Evolutionary conservation across 2,113 vertebrate genomes (phyloP).

Genomic region (Phocoena phocoena): DNA sequence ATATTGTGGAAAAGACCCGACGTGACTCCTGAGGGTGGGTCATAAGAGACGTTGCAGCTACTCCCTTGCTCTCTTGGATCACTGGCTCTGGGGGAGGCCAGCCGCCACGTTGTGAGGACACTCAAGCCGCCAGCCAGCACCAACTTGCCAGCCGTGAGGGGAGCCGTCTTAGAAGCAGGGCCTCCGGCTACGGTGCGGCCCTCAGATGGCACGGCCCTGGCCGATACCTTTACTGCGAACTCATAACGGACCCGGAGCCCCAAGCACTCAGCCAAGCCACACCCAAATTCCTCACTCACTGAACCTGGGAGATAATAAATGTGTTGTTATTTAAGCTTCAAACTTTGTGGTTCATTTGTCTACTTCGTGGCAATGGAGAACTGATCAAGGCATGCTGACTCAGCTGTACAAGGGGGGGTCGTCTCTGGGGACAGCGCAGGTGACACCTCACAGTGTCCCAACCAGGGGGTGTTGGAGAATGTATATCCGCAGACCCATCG

Average conservation of each 20-base stretch:
- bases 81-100: not conserved
- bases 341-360: not conserved
- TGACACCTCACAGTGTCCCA: not conserved
- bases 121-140: too few relatives aligned
- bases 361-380: not conserved
- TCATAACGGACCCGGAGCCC: not conserved
- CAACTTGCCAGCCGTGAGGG: not conserved
- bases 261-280: not conserved
- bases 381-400: not conserved
- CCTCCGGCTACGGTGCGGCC: accelerated
- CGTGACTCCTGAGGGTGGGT: not conserved
- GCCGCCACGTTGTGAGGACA: not conserved
- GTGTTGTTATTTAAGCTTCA: not conserved
- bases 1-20: not conserved
- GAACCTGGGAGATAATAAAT: not conserved
- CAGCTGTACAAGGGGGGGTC: not conserved
- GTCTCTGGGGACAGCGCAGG: not conserved
- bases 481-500: too few relatives aligned
- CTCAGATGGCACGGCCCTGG: not conserved
- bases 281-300: not conserved
- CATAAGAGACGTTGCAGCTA: not conserved
- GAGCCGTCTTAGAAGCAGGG: not conserved
- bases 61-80: not conserved
- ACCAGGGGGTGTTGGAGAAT: not conserved
- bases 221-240: not conserved